Base-by-base conservation (phyloP, 2,113 vertebrate species). In the Seriola dumerili region DNA sequence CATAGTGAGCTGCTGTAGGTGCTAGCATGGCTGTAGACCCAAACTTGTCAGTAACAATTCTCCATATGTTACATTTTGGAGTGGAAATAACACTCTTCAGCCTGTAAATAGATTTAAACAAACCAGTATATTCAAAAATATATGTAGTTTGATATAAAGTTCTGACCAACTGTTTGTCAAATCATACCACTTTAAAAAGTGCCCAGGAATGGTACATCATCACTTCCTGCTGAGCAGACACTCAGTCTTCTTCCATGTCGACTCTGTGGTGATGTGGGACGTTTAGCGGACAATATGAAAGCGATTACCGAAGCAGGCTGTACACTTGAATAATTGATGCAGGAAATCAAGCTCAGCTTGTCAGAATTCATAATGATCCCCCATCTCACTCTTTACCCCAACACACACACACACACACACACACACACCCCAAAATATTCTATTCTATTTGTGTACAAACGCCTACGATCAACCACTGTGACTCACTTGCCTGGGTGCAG, bases 271-370 rank as follows among this genome's bases (percentile, higher is more conserved):
- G 88, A 89, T 93, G 90, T 88, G 91, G 88, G 88, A 90, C 80
- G 50, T 86, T 91, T 90, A 80, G 83, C 68, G 80, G 90, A 92
- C 92, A 92, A 93, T 87, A 73, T 85, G 76, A 89, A 84, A 86
- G 80, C 71, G 85, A 93, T 93, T 91, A 90, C 85, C 76, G 87
- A 89, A 92, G 91, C 90, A 90, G 91, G 80, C 89, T 91, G 91
- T 89, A 85, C 81, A 86, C 81, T 84, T 94, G 85, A 93, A 94
- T 94, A 93, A 95, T 93, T 94, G 83, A 95, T 94, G 90, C 75
- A 32, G 86, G 89, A 91, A 92, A 93, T 93, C 63, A 58, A 82
- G 85, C 88, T 89, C 89, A 71, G 83, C 86, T 88, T 90, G 90
- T 91, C 63, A 83, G 80, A 91, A 90, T 90, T 88, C 83, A 75